Evolutionary conservation across 2,797 vertebrate species (phyloP), one percentile per base, ranked within the genome.

Genomic region (Sus cebifrons): DNA sequence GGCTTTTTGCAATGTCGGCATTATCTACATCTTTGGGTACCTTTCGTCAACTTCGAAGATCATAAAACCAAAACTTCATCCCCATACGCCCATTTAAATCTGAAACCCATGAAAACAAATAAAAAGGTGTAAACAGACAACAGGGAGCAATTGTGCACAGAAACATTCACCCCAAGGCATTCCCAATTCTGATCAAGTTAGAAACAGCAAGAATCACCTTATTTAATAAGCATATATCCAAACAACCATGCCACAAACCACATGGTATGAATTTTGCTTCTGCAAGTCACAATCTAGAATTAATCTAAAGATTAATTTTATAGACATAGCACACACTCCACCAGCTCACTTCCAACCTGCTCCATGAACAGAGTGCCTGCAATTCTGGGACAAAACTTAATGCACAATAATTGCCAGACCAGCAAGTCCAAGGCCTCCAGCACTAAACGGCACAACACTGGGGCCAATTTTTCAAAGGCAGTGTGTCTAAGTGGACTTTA

Each of bases 241-340:
- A 96, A 96, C 86, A 97, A 86, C 67, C 94, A 56, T 77, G 82
- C 91, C 85, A 96, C 83, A 88, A 65, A 77, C 52, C 90, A 97
- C 81, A 94, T 60, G 82, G 71, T 64, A 93, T 17, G 83, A 97
- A 94, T 64, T 60, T 79, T 95, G 74, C 83, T 96, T 96, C 94
- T 96, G 54, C 94, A 95, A 94, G 91, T 65, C 52, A 95, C 95
- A 98, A 98, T 97, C 97, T 98, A 95, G 97, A 97, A 98, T 96
- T 97, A 89, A 93, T 94, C 67, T 54, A 60, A 96, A 91, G 94
- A 15, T 32, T 96, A 98, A 98, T 98, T 95, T 97, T 75, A 96
- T 70, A 91, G 85, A 95, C 98, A 82, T 12, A 87, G 70, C 97
- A 20, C 1, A 81, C 98, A 23, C 0, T 68, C 75, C 67, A 83